Base-by-base conservation (phyloP, 2,113 vertebrate genomes). In the Cyprinodon brontotheroides region DNA sequence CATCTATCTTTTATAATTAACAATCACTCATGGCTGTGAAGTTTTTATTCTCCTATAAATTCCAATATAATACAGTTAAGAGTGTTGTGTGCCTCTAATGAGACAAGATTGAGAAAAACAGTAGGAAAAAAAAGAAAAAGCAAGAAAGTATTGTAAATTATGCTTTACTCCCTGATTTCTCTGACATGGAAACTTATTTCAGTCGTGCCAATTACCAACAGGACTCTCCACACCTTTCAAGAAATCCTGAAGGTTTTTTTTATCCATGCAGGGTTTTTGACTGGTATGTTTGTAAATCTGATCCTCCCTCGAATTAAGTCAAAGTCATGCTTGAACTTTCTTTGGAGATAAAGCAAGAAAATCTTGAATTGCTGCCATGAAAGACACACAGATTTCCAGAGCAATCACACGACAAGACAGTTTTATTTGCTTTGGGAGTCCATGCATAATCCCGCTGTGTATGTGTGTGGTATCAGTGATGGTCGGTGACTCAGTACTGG, bases 381-480 rank as follows among this genome's bases (percentile, higher is more conserved):
- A 64, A 41, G 17, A 64, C 38, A 63, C 14, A 14, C 36, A 8
- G 17, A 57, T 15, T 38, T 38, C 38, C 61, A 64, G 9, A 40
- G 62, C 38, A 64, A n/a, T 64, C 62, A 64, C 17, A n/a, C 39
- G 62, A 64, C 17, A 41, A 64, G 4, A 11, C 37, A 40, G 62
- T 40, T 41, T 40, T 77, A 83, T 84, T 82, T 89, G 45, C 38
- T 15, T 66, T 66, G 65, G 43, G 65, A 66, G 41, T 36, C 43
- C 11, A 3, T 47, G 22, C 22, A 22, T 47, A 29, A 13, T 68
- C 37, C 10, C 50, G 14, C 50, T 9, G 65, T 67, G 65, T 8
- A 50, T 48, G 59, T 65, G 62, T 41, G 39, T 65, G 62, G 61
- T 61, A 63, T 64, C 62, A 64, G 62, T 40, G 62, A 40, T 20